Percentiles rank a stretch among this genome's conserved stretches.
phyloP scores from a whole-genome alignment of 2,888 invertebrate genomes.

The Hirtodrosophila trivittata region DNA sequence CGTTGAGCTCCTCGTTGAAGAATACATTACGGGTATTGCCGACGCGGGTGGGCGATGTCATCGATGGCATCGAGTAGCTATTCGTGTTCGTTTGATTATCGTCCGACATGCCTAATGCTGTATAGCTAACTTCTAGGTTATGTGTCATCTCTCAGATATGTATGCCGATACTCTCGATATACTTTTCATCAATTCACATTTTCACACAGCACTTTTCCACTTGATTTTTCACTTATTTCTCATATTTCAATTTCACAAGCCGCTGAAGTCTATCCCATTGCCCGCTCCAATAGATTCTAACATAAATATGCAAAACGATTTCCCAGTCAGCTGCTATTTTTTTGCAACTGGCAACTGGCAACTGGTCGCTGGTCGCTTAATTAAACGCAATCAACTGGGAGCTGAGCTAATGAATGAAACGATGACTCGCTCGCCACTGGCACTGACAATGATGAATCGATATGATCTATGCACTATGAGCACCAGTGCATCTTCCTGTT shows the following conservation, averaged over 20 bases:
- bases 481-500: not conserved
- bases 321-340: constrained; percentile 4
- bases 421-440: constrained; percentile 41
- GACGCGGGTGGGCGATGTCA: constrained; percentile 76
- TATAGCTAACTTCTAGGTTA: constrained; percentile 83
- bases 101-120: constrained; percentile 84
- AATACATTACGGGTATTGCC: constrained; percentile 80
- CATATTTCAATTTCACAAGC: too few species aligned
- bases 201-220: not conserved
- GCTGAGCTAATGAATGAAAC: constrained; percentile 34
- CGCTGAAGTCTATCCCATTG: too few species aligned
- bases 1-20: constrained; percentile 81
- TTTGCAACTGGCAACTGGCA: too few species aligned
- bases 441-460: constrained; percentile 71
- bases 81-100: constrained; percentile 80
- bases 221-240: not conserved
- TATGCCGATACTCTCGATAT: constrained; percentile 22
- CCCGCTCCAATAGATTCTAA: too few species aligned
- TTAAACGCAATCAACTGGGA: constrained; percentile 71
- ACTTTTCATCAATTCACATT: too few species aligned
- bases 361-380: constrained; percentile 59
- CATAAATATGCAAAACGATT: constrained; percentile 33
- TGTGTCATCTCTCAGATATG: constrained; percentile 81
- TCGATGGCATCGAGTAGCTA: constrained; percentile 81
- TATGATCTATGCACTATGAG: constrained; percentile 28